Evolutionary conservation across 1,140 invertebrate species (phyloP).

Genomic region (Globodera rostochiensis): DNA sequence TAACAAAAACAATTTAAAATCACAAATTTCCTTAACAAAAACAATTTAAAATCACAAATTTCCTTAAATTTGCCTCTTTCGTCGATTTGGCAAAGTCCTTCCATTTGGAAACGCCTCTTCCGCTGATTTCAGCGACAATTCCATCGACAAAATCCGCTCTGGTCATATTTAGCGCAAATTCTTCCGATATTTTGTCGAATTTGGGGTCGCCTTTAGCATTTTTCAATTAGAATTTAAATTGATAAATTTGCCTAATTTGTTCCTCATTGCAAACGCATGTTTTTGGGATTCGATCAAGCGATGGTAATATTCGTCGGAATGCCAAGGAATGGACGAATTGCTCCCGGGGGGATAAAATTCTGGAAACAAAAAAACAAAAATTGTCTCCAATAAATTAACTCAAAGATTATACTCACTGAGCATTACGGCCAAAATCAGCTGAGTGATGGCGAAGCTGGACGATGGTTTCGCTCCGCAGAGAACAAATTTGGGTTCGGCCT

Average conservation of each 20-base stretch:
- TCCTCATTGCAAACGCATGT: slow-evolving; percentile 82
- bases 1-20: slow-evolving; percentile 15
- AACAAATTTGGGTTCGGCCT: slow-evolving; percentile 40
- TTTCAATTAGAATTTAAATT: slow-evolving; percentile 13
- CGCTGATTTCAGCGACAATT: slow-evolving; percentile 48
- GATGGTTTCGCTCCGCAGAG: slow-evolving; percentile 53
- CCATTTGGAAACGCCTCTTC: slow-evolving; percentile 14
- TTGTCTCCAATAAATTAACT: too few relatives aligned
- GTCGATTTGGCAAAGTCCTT: slow-evolving; percentile 32
- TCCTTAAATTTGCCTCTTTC: slow-evolving; percentile 14
- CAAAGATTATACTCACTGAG: slow-evolving; percentile 37
- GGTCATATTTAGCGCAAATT: slow-evolving; percentile 50
- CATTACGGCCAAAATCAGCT: slow-evolving; percentile 51
- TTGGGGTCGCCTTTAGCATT: slow-evolving; percentile 78
- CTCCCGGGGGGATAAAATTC: slow-evolving; percentile 49
- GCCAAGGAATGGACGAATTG: slow-evolving; percentile 28
- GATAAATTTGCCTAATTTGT: slow-evolving; percentile 60
- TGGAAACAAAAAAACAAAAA: slow-evolving; percentile 23
- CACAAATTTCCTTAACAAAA: not conserved
- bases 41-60: slow-evolving; percentile 11
- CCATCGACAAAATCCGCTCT: slow-evolving; percentile 43
- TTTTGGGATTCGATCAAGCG: slow-evolving; percentile 86
- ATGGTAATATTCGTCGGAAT: slow-evolving; percentile 73
- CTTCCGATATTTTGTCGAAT: slow-evolving; percentile 72
- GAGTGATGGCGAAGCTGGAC: slow-evolving; percentile 52